Base-by-base conservation (phyloP, 2,888 invertebrate genomes). In the Lasioglossum vierecki region DNA sequence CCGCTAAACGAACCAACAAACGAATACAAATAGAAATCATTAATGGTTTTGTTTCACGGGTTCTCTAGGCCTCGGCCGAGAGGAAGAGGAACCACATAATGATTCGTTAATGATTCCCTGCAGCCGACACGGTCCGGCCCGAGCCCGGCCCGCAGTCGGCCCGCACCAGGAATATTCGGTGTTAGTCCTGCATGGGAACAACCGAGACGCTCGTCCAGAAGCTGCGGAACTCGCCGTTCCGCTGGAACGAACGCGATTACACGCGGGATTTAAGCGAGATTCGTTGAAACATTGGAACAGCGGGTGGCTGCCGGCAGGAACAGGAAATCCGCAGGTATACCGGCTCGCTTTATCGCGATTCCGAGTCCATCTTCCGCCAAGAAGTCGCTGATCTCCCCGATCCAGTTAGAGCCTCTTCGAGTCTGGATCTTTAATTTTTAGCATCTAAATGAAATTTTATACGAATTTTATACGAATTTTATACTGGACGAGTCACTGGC, bases 21-120 rank as follows among this genome's bases (percentile, higher is more conserved):
- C 91, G 93, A 93, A 93, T 93, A 93, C 94, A 93, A 94, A 94
- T 93, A 93, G 93, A 93, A 95, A 94, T 94, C 94, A 93, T 94
- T 94, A 95, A 94, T 94, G 92, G 93, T 93, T 95, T 94, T 94
- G 95, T 94, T 95, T 95, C 94, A 89, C 57, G 80, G 83, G 81
- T 80, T 53, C 53, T 53, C 79, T 83, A 80, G 87, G 53, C 91
- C 85, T 80, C 80, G 80, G 46, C n/a, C 46, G 79, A 76, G 49
- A 68, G 68, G 35, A 18, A 71, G 74, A 77, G 72, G 46, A 46
- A 46, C 46, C 46, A 46, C 46, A 91, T 94, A 94, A 94, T 93
- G 94, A 94, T 93, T 93, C 91, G 89, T 91, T 93, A 94, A 94
- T 93, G 93, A 93, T 93, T 91, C 89, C 44, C 84, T 76, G 70